Percentiles rank a stretch among this genome's conserved stretches.
These are phyloP conservation scores for Cladorhizidae sp. DNA, from an alignment of 37 sponge, comb jelly and placozoan genomes.

Conservation along the genomic window DNA sequence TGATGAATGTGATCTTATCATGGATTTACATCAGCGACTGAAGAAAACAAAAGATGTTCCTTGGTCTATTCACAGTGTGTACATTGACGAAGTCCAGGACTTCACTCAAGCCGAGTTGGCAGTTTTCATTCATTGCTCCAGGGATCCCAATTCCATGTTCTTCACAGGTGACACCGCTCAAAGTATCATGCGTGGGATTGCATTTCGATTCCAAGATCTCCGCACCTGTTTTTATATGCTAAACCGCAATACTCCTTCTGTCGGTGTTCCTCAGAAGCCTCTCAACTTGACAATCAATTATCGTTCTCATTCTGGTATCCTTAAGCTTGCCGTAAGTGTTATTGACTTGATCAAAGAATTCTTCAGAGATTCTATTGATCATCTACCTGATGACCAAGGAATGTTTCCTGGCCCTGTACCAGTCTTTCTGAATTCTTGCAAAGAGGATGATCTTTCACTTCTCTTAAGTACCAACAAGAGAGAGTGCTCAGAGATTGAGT, in stretches of 20 bases:
- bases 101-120: constrained; percentile 86
- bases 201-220: constrained; percentile 85
- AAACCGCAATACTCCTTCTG: background rate
- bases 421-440: constrained; percentile 58
- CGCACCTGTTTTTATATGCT: constrained; percentile 56
- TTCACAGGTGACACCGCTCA: constrained; percentile 87
- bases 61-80: constrained; percentile 76
- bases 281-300: constrained; percentile 63
- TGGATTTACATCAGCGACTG: constrained; percentile 50
- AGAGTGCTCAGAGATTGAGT: constrained; percentile 74
- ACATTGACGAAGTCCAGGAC: constrained; percentile 87
- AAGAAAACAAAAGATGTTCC: constrained; percentile 19
- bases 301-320: constrained; percentile 81
- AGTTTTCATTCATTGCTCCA: constrained; percentile 61
- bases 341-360: constrained; percentile 67
- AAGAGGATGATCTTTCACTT: constrained; percentile 68
- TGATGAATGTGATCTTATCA: constrained; percentile 83
- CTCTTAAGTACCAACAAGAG: constrained; percentile 75
- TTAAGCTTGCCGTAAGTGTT: constrained; percentile 71
- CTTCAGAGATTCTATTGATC: constrained; percentile 70
- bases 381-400: constrained; percentile 65
- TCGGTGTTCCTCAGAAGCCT: constrained; percentile 27
- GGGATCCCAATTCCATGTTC: constrained; percentile 77
- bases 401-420: constrained; percentile 85
- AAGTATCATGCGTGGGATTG: constrained; percentile 84